Percentiles rank a stretch among this genome's conserved stretches.
These are phyloP conservation scores for Colossoma macropomum DNA, from an alignment of 2,113 vertebrate species.

Conservation along the genomic window DNA sequence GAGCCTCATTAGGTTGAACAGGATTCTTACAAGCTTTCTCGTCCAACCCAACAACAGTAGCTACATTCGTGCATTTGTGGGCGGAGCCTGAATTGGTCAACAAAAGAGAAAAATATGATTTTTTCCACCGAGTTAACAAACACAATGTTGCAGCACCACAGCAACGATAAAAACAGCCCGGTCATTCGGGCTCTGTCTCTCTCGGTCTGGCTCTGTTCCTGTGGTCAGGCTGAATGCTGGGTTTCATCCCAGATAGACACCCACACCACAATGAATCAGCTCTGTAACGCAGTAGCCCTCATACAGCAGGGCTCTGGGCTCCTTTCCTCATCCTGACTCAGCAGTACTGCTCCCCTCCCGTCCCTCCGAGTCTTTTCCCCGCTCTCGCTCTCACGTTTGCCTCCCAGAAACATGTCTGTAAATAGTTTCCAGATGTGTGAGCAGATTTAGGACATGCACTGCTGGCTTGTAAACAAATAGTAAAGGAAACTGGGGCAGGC, in stretches of 20 bases:
- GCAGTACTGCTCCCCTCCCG: not conserved
- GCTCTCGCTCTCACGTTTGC: not conserved
- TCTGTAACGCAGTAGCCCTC: not conserved
- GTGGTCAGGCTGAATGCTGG: not conserved
- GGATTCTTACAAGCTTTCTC: too few relatives aligned
- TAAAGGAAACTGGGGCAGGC: slow-evolving; percentile 30
- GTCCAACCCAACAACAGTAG: too few relatives aligned
- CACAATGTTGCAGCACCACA: not conserved
- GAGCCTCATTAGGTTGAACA: too few relatives aligned
- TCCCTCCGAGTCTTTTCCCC: not conserved
- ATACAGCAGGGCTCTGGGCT: not conserved
- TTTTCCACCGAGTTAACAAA: not conserved
- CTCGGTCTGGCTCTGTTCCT: not conserved
- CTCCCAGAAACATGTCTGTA: slow-evolving; percentile 3
- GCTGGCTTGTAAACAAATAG: slow-evolving; percentile 47
- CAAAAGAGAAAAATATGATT: too few relatives aligned
- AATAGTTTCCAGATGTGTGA: slow-evolving; percentile 60
- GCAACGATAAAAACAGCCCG: not conserved
- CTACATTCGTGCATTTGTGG: too few relatives aligned
- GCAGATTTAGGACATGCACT: slow-evolving; percentile 49
- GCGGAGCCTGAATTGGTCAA: not conserved
- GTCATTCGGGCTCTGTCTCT: not conserved
- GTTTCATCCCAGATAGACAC: not conserved
- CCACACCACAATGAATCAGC: slow-evolving; percentile 1
- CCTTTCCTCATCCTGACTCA: slow-evolving; percentile 24